Evolutionary conservation across 2,113 vertebrate genomes (phyloP), one percentile per base, ranked within the genome.

Genomic region (Oncorhynchus tshawytscha): DNA sequence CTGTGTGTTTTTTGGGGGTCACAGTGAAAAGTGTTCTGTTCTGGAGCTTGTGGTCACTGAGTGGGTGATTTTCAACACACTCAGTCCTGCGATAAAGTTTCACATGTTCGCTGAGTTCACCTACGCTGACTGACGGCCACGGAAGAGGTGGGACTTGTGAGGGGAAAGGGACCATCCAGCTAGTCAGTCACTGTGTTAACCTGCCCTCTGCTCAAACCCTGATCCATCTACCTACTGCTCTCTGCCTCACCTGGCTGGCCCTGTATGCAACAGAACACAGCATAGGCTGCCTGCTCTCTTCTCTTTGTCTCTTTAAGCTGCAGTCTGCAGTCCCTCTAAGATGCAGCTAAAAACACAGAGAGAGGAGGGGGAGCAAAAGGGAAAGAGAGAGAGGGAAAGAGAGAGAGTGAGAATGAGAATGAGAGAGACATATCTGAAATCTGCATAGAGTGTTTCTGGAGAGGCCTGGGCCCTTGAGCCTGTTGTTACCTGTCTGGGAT

Each of bases 401-500:
- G 24, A 71, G 70, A 57, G 48, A 29, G 64, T 0, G 5, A 27
- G 22, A 9, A 90, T 0, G 5, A 27, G 22, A 9, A 90, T 90
- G 83, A 80, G 86, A 76, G 48, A 85, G 87, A 92, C 90, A 92
- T 93, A 95, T 93, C 92, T 95, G 94, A 91, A 86, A 88, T 89
- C 93, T 91, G 90, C 92, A 91, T 94, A 92, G 90, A 88, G 93
- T 90, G 93, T 91, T 94, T 75, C 88, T 89, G 89, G 75, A 89
- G 86, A 80, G 87, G 16, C 20, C 84, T 39, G 0, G 72, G 71
- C 71, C 86, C 85, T 78, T 2, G 81, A 95, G 94, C 96, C 95
- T 98, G 97, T 96, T 95, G 92, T 89, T 98, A 95, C 97, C 95
- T 98, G 97, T 95, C 94, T 89, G 83, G 71, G 86, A 67, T 48